Evolutionary conservation across 2,888 invertebrate genomes (phyloP).

Genomic region (Arctia plantaginis): DNA sequence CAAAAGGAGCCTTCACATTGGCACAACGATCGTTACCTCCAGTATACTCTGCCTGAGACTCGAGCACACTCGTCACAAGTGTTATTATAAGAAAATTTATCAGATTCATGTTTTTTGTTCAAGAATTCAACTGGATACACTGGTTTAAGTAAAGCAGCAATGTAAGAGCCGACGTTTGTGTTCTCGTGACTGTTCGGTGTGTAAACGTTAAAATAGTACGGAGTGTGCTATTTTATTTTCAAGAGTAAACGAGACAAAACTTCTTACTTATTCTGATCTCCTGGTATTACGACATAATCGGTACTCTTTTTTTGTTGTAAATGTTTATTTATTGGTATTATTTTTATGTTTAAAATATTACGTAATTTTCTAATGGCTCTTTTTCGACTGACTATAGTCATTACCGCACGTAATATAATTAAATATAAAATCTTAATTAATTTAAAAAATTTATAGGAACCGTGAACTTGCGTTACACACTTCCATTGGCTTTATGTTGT

Average conservation of each 20-base stretch:
- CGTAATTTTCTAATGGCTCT: neutral
- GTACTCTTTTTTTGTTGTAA: neutral
- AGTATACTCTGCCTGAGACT: slow-evolving; percentile 39
- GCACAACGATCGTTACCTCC: slow-evolving; percentile 61
- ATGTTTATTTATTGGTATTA: neutral
- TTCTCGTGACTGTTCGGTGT: slow-evolving; percentile 27
- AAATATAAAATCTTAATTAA: neutral
- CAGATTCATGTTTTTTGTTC: slow-evolving; percentile 37
- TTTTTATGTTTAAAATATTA: no score
- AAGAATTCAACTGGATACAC: slow-evolving; percentile 18
- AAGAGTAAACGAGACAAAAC: neutral
- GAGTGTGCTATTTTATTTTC: slow-evolving; percentile 10
- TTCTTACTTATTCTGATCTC: neutral
- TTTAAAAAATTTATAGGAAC: neutral
- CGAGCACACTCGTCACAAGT: slow-evolving; percentile 41
- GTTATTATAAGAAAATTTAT: slow-evolving; percentile 36
- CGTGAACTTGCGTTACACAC: neutral
- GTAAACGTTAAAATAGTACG: slow-evolving; percentile 22
- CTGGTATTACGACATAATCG: neutral
- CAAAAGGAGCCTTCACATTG: slow-evolving; percentile 68
- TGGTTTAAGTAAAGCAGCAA: slow-evolving; percentile 23
- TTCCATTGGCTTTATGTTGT: slow-evolving; percentile 16
- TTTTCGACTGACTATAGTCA: neutral
- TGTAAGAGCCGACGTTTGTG: slow-evolving; percentile 13
- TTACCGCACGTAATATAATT: neutral